A percentile compares a stretch with the other conserved stretches of the same genome.
phyloP scores from a whole-genome alignment of 2,888 invertebrate species.

The Steromphala cineraria region DNA sequence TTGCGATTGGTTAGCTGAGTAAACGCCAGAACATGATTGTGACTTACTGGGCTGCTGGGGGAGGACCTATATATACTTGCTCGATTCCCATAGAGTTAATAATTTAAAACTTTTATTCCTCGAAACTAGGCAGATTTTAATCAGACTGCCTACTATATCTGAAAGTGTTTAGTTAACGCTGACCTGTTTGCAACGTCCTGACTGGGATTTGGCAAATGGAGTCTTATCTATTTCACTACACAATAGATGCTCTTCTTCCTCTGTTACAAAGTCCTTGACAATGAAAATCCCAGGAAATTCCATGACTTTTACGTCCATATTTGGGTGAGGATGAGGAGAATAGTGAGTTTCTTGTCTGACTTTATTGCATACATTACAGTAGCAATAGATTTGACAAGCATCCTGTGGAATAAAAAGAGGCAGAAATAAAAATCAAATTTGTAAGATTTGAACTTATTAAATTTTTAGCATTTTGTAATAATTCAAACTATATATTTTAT shows the following conservation, averaged over 20 bases:
- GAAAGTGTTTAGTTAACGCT: background rate
- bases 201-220: conserved; percentile 94
- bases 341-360: conserved; percentile 40
- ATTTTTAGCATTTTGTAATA: too few relatives aligned
- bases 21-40: too few relatives aligned
- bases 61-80: too few relatives aligned
- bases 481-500: too few relatives aligned
- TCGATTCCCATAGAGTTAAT: too few relatives aligned
- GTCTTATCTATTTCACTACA: conserved; percentile 84
- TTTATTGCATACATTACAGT: conserved; percentile 51
- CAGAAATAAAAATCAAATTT: background rate
- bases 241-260: conserved; percentile 81
- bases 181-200: conserved; percentile 94
- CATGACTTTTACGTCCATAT: conserved; percentile 47
- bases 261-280: conserved; percentile 82
- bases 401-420: conserved; percentile 23
- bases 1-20: too few relatives aligned
- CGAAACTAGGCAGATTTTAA: too few relatives aligned
- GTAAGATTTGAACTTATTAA: background rate
- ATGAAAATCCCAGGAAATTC: conserved; percentile 71
- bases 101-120: too few relatives aligned
- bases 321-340: conserved; percentile 32
- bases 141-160: too few relatives aligned
- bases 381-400: conserved; percentile 35
- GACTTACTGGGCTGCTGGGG: too few relatives aligned